A percentile compares a stretch with the other conserved stretches of the same genome.
These are phyloP conservation scores for Sphaerodactylus townsendi DNA, from an alignment of 2,113 vertebrate genomes.

Conservation along the genomic window DNA sequence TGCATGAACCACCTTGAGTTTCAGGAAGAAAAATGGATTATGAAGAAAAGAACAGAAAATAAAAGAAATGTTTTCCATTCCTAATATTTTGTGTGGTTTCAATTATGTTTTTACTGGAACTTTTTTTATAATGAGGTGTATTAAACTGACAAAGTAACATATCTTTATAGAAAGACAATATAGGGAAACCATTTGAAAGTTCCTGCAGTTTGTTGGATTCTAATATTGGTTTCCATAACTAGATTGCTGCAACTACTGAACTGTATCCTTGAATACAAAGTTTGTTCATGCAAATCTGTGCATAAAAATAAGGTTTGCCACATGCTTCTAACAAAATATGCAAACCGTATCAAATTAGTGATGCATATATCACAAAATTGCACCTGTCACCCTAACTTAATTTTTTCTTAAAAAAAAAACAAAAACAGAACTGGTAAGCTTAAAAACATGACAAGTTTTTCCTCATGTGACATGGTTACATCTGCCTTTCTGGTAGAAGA, in stretches of 20 bases:
- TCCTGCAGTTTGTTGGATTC: neutral
- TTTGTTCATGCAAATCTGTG: constrained; percentile 24
- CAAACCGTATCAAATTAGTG: neutral
- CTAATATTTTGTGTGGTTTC: too few relatives aligned
- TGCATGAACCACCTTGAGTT: too few relatives aligned
- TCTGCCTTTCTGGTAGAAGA: constrained; percentile 15
- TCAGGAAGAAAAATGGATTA: too few relatives aligned
- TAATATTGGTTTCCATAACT: neutral
- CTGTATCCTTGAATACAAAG: neutral
- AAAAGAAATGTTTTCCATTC: too few relatives aligned
- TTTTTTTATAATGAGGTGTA: too few relatives aligned
- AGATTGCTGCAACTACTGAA: neutral
- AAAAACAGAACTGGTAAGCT: constrained; percentile 22
- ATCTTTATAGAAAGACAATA: neutral
- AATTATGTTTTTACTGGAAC: too few relatives aligned
- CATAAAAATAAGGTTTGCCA: neutral
- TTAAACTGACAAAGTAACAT: too few relatives aligned
- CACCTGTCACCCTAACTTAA: constrained; percentile 31
- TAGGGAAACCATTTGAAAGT: neutral
- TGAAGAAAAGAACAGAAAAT: too few relatives aligned
- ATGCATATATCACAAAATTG: constrained; percentile 19
- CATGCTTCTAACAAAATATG: constrained; percentile 23
- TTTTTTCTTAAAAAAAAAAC: neutral
- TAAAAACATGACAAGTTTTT: constrained; percentile 16
- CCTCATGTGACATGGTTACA: constrained; percentile 28